Evolutionary conservation across 2,797 vertebrate genomes (phyloP), one percentile per base, ranked within the genome.

Genomic region (Squalus acanthias): DNA sequence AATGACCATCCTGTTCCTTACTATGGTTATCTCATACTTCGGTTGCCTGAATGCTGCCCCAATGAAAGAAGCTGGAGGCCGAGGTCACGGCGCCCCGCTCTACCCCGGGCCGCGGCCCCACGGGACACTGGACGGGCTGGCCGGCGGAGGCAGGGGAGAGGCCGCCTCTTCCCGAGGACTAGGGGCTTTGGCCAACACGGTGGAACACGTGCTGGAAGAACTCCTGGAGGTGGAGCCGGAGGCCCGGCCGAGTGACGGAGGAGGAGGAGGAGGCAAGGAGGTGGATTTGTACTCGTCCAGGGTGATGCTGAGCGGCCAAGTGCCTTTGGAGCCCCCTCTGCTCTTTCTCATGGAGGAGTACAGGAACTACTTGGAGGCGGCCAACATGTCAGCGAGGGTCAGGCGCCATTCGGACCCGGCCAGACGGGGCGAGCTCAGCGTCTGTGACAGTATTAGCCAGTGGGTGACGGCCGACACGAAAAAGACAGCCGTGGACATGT

Each of bases 11-110:
- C 99, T 99, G 99, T 99, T 99, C 98, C 99, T 99, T 99, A 99
- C 99, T 99, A 99, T 99, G 99, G 99, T 99, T 99, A 99, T 99
- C 99, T 99, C 99, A 98, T 99, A 99, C 99, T 99, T 99, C 98
- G 98, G 99, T 99, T 99, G 99, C 99, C 99, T 99, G 99, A 99
- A 99, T 98, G 99, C 99, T 98, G 99, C 99, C 98, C 99, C 99
- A 82, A 99, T 99, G 99, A 99, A 99, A 98, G 99, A 99, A 97
- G 98, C 98, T 96, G 98, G 98, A 97, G 97, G 99, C 98, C 98
- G 99, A 98, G 99, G 98, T 98, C 99, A 98, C 98, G 98, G 99
- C 98, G 98, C 98, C 98, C 98, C 99, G 98, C 98, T 98, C 97
- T 99, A 99, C 98, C 98, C 99, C 97, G 99, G 98, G 97, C 98